Base-by-base conservation (phyloP, 2,797 vertebrate genomes). In the Arrhamphus sclerolepis region DNA sequence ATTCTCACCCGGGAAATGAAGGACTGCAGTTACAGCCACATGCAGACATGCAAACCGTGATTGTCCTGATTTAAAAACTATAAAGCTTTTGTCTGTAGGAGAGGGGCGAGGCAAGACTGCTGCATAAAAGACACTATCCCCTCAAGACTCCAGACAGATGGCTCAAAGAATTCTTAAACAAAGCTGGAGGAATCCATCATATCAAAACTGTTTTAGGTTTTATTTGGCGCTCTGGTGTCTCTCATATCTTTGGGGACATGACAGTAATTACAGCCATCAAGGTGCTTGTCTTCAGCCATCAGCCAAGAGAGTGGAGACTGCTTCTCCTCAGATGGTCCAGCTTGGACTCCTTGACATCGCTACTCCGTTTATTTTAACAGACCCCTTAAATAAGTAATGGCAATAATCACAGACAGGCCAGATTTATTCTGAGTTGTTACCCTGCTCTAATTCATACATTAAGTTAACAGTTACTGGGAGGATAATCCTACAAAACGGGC, bases 261-360 rank as follows among this genome's bases (percentile, higher is more conserved):
- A 96, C 95, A 95, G 94, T 97, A 96, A 98, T 98, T 98, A 95
- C 86, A 95, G 94, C 93, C 94, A 95, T 98, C 95, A 95, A 95
- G 94, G 95, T 95, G 93, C 93, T 95, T 84, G 91, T 92, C 92
- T 87, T 93, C 93, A 94, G 93, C 94, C 92, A 80, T 80, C 73
- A 80, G 89, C 92, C 91, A 90, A 89, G 82, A 90, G 85, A 62
- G 72, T 81, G 87, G 91, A 93, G 92, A 85, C 94, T 93, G 93
- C 89, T 92, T 92, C 92, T 93, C 91, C 86, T 94, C 93, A 92
- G 85, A 88, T 65, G 60, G 64, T 86, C 78, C 81, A 62, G 83
- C 93, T 50, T 28, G 55, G 81, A 76, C 69, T 56, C 5, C 49
- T 76, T 98, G 94, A 97, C 94, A 95, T 96, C 94, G 95, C 82